A percentile compares a stretch with the other conserved stretches of the same genome.
Conservation (phyloP, 2,888 invertebrate genomes). For the Trissolcus brochymenae region DNA sequence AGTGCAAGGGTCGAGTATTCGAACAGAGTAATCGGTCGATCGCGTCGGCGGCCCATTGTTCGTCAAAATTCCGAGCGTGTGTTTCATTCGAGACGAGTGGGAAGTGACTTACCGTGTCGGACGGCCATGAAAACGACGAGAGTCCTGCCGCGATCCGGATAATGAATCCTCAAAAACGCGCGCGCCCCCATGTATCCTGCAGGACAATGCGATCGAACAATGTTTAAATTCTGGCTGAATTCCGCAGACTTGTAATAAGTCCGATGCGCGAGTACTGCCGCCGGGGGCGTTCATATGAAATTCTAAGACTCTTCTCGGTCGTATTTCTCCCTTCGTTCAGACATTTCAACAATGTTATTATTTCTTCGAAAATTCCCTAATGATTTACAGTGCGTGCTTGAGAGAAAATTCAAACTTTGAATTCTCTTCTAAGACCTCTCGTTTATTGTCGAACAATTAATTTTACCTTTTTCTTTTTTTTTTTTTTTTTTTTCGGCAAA, state of each 20-base stretch:
- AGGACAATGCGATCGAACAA: conserved; percentile 20
- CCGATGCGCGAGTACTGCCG: no score
- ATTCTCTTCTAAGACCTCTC: no score
- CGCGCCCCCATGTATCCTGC: not conserved
- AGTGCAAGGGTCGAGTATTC: conserved; percentile 57
- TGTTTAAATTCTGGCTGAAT: conserved; percentile 3
- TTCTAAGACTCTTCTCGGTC: no score
- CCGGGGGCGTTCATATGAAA: no score
- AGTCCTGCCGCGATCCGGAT: conserved; percentile 30
- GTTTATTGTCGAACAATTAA: no score
- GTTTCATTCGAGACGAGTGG: conserved; percentile 45
- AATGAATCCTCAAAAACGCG: conserved; percentile 26
- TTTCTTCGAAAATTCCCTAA: no score
- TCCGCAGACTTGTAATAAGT: not conserved
- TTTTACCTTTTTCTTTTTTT: no score
- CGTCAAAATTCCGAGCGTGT: conserved; percentile 53
- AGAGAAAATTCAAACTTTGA: no score
- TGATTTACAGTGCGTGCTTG: no score
- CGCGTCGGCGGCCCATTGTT: conserved; percentile 55
- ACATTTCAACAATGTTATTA: no score
- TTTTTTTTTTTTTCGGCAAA: no score
- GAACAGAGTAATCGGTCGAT: conserved; percentile 56
- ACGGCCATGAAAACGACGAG: conserved; percentile 45
- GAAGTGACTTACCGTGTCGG: conserved; percentile 57
- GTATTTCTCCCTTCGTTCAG: no score